Conservation (phyloP, 2,888 invertebrate species). For the Agonopterix arenella region DNA sequence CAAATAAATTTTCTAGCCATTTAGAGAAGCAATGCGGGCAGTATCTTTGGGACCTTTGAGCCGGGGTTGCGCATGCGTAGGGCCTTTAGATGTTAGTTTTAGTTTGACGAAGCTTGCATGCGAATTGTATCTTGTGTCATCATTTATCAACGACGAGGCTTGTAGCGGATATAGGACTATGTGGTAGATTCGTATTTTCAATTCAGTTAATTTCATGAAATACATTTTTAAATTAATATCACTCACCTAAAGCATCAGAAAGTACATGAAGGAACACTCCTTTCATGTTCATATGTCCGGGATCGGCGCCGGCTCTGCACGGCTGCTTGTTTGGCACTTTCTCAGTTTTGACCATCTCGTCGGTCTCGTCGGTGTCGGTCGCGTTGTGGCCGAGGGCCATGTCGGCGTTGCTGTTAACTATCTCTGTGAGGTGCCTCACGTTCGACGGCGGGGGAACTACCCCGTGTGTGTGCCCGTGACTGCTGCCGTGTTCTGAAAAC, state of each 20-base stretch:
- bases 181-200: too few relatives aligned
- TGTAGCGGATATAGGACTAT: too few relatives aligned
- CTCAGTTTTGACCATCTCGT: constrained; percentile 59
- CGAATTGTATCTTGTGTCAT: too few relatives aligned
- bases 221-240: neutral
- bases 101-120: too few relatives aligned
- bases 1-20: too few relatives aligned
- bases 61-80: too few relatives aligned
- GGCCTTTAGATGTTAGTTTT: too few relatives aligned
- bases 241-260: constrained; percentile 95
- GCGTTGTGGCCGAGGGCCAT: constrained; percentile 63
- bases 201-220: too few relatives aligned
- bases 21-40: too few relatives aligned
- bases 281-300: constrained; percentile 97
- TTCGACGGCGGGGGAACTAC: constrained; percentile 67
- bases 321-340: constrained; percentile 54
- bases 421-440: constrained; percentile 62
- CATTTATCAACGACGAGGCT: too few relatives aligned
- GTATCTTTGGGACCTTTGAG: too few relatives aligned
- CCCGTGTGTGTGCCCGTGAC: constrained; percentile 81
- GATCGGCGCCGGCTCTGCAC: constrained; percentile 52
- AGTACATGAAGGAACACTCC: constrained; percentile 99
- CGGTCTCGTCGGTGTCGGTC: constrained; percentile 64
- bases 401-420: constrained; percentile 68
- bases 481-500: constrained; percentile 82